phyloP scores from a whole-genome alignment of 2,113 vertebrate genomes.

The Rutilus rutilus region DNA sequence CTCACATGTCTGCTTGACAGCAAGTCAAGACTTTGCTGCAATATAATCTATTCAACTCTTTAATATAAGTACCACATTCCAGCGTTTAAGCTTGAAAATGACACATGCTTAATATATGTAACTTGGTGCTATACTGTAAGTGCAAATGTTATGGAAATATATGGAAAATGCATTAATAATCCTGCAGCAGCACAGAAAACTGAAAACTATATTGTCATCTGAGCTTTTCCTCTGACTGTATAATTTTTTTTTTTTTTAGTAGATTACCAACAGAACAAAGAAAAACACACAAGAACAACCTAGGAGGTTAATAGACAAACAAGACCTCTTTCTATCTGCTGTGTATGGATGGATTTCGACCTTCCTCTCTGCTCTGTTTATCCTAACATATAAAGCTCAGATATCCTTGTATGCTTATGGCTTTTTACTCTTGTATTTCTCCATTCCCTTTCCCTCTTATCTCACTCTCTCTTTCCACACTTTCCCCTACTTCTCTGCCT shows the following conservation, averaged over 20 bases:
- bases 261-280: not conserved
- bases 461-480: not conserved
- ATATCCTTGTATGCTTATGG: not conserved
- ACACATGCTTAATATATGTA: not conserved
- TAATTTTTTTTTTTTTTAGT: not conserved
- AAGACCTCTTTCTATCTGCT: not conserved
- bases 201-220: not conserved
- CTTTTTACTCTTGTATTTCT: not conserved
- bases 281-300: not conserved
- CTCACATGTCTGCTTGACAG: not conserved
- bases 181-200: not conserved
- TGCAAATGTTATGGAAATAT: not conserved
- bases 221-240: not conserved
- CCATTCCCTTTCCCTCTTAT: not conserved
- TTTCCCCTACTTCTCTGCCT: not conserved
- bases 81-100: not conserved
- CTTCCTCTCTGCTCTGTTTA: not conserved
- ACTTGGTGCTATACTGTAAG: not conserved
- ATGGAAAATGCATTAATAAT: not conserved
- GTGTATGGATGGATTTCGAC: not conserved
- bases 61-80: slow-evolving; percentile 11
- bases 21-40: slow-evolving; percentile 16
- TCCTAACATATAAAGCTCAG: not conserved
- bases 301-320: not conserved
- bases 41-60: not conserved